Base-by-base conservation (phyloP, 1,140 invertebrate species). In the Scaptomyza pallida region DNA sequence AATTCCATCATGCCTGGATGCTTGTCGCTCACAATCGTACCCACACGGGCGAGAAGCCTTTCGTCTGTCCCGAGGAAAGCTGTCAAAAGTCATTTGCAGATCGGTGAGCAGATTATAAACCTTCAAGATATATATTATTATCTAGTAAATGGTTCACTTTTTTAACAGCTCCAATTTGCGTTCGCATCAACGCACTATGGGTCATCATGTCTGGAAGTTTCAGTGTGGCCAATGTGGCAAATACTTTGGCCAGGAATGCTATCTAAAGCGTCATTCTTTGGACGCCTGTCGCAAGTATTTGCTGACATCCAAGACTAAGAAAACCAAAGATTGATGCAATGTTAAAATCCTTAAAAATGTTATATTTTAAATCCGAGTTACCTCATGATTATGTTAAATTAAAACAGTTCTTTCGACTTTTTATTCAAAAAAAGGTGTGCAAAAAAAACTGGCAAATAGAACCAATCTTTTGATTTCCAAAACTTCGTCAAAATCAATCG, bases 11-110 rank as follows among this genome's bases (percentile, higher is more conserved):
- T 9, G 94, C 94, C 15, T 95, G 95, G 95, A 94, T 95, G 6
- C 80, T 95, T n/a, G 94, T 94, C 54, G 94, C 95, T 0, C 95
- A 95, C 75, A 82, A 94, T 26, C 92, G 94, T 0, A 92, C 94
- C 1, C 95, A 95, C 71, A 95, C 94, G 0, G 94, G 94, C 0
- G 95, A 96, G 83, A 90, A 94, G 23, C 94, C 95, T 0, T 95
- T 95, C 64, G 92, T 93, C 5, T 95, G 95, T 70, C 94, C 94
- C 0, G 92, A 94, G n/a, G 65, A 78, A 1, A 85, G 71, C 2
- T 95, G 95, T 75, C 92, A 93, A 1, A 95, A 95, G 78, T 94
- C 94, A 0, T 96, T 96, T 86, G 95, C 95, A 26, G 95, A 96
- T 91, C 93, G 95, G 94, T 95, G 74, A 72, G 89, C 23, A 23